These are phyloP conservation scores for Onthophagus taurus DNA, from an alignment of 1,140 invertebrate species.

Conservation along the genomic window DNA sequence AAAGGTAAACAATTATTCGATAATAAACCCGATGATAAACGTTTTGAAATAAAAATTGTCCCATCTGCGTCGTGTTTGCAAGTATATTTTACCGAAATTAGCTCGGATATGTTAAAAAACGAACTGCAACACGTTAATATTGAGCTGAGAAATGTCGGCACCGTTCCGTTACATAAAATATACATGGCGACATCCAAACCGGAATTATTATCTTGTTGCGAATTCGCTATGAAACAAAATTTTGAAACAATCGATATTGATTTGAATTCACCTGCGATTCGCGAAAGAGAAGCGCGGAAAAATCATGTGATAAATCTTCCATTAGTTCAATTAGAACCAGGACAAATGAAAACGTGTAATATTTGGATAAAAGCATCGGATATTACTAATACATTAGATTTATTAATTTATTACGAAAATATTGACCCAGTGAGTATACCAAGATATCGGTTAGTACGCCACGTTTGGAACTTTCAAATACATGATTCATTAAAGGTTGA, in stretches of 20 bases:
- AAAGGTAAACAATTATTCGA: constrained; percentile 55
- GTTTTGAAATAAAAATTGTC: constrained; percentile 55
- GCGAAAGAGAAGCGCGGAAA: constrained; percentile 40
- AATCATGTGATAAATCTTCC: constrained; percentile 43
- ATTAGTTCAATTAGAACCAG: constrained; percentile 43
- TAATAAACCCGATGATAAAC: constrained; percentile 44
- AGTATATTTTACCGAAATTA: constrained; percentile 60
- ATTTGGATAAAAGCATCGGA: constrained; percentile 61
- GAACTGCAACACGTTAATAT: constrained; percentile 60
- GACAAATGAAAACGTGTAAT: constrained; percentile 45
- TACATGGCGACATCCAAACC: constrained; percentile 58
- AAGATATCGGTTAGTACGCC: constrained; percentile 57
- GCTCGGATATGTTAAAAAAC: constrained; percentile 57
- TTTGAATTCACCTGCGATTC: constrained; percentile 33
- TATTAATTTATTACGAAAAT: constrained; percentile 67
- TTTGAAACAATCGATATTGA: constrained; percentile 31
- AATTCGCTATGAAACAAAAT: constrained; percentile 19
- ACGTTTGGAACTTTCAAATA: constrained; percentile 59
- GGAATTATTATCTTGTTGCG: constrained; percentile 46
- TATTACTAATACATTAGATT: constrained; percentile 51
- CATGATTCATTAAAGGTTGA: constrained; percentile 54
- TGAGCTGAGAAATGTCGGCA: constrained; percentile 60
- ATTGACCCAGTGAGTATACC: constrained; percentile 38
- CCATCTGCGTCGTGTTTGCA: constrained; percentile 62
- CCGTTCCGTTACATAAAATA: constrained; percentile 53